Base-by-base conservation (phyloP, 2,888 invertebrate species). In the Julus scanicus region DNA sequence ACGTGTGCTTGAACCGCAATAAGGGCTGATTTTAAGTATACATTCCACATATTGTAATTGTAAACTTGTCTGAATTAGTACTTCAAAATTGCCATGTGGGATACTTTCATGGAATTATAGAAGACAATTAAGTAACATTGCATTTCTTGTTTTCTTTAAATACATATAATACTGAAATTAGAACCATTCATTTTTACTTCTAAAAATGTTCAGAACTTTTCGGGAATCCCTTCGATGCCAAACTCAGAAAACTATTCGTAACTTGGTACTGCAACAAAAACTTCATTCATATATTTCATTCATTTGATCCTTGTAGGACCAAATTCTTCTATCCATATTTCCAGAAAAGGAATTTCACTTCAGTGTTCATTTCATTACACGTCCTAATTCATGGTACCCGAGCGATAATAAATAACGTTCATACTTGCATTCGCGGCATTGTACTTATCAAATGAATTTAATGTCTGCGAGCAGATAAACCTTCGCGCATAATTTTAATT, bases 381-480 rank as follows among this genome's bases (percentile, higher is more conserved):
- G 1, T n/a, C 63, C 63, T 63, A 63, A 63, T 63, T 63, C 63
- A 63, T 63, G 63, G 63, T 20, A 63, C 63, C 63, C 63, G 20
- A 63, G 63, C 63, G 63, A 63, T 63, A 63, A 63, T 63, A 63
- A 63, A 63, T 63, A 63, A 63, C n/a, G 20, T 5, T 9, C 9
- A 20, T 20, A 20, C 63, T 20, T 20, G 63, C 20, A 63, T n/a
- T 20, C 20, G 48, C 13, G 13, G 48, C 48, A 48, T 20, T 20
- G 13, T 20, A 63, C 63, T 63, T 63, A 20, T 63, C 20, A 63
- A 63, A 63, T 63, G 63, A 63, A 63, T 63, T 63, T 63, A 63
- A 63, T 20, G 63, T 63, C n/a, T 63, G 20, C 63, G 20, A 63
- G 63, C 63, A 63, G 63, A 63, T 63, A 63, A 63, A 63, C 63